Percentiles rank a stretch among this genome's conserved stretches.
Evolutionary conservation across 2,888 invertebrate genomes (phyloP).

Genomic region (Drosophila anomelani): DNA sequence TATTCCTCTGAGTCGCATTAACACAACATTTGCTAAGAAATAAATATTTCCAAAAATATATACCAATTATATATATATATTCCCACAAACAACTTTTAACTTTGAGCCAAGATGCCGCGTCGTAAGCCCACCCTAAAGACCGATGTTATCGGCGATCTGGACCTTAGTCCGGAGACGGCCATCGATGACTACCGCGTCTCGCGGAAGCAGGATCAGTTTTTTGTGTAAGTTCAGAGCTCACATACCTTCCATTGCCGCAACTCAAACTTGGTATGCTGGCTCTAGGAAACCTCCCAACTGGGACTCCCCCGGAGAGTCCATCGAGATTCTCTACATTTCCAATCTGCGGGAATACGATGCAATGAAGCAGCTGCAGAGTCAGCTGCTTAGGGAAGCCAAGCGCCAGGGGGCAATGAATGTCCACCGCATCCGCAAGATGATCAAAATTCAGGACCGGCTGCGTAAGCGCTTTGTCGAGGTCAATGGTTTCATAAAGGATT

Average conservation of each 20-base stretch:
- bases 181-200: constrained; percentile 82
- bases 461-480: constrained; percentile 82
- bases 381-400: constrained; percentile 79
- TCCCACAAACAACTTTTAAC: background rate
- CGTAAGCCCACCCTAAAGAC: constrained; percentile 81
- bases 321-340: constrained; percentile 81
- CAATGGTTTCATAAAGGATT: constrained; percentile 83
- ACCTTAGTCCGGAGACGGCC: constrained; percentile 81
- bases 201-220: constrained; percentile 79
- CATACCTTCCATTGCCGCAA: background rate
- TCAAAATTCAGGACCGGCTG: constrained; percentile 74
- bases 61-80: background rate
- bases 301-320: constrained; percentile 83
- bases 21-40: constrained; percentile 5
- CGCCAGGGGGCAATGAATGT: constrained; percentile 73
- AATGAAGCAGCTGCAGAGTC: constrained; percentile 78
- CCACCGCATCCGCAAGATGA: constrained; percentile 77
- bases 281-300: constrained; percentile 83
- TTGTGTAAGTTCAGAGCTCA: constrained; percentile 72
- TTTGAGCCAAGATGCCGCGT: constrained; percentile 77
- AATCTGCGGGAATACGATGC: constrained; percentile 82
- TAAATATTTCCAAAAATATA: background rate
- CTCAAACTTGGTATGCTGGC: background rate
- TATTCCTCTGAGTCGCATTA: background rate
- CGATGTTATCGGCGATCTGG: constrained; percentile 83